Base-by-base conservation (phyloP, 1,140 invertebrate species). In the Elymnias hypermnestra region DNA sequence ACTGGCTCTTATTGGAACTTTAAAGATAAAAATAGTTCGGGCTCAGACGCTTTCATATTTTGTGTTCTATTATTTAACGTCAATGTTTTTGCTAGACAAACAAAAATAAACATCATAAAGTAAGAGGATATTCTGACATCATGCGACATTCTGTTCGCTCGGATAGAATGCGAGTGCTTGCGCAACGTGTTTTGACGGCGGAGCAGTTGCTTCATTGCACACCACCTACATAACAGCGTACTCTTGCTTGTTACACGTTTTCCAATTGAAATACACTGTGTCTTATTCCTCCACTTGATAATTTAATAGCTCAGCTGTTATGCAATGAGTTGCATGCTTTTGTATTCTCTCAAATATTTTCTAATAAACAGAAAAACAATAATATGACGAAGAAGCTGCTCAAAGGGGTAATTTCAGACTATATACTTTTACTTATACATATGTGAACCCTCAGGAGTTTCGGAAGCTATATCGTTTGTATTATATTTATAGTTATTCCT, bases 141-240 rank as follows among this genome's bases (percentile, higher is more conserved):
- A 2, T 15, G 19, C 18, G 21, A 40, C 18, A 40, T 14, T 21
- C 36, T 10, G 18, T 25, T 18, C 58, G 46, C 39, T 42, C 46
- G 53, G 40, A 38, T 35, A 65, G 67, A 73, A 75, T 71, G 66
- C 56, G 59, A 58, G 52, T 57, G 52, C 53, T 78, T 78, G 68
- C 74, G 68, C 65, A 75, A 75, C 53, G 43, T 76, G 70, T 76
- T 73, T 72, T 73, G 64, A 69, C 68, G 63, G 72, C 60, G 50
- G 51, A 63, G 50, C 47, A 53, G 57, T 62, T 62, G 58, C 60
- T 57, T 59, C 59, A 58, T 57, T 50, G 31, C 38, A 43, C 50
- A 46, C 46, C 46, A 37, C 47, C 35, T 45, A 39, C 29, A 45
- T 29, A 41, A 48, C 21, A 35, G 3, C 37, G 14, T 25, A 25